A percentile compares a stretch with the other conserved stretches of the same genome.
These are phyloP conservation scores for Neoaliturus tenellus DNA, from an alignment of 2,888 invertebrate genomes.

Conservation along the genomic window DNA sequence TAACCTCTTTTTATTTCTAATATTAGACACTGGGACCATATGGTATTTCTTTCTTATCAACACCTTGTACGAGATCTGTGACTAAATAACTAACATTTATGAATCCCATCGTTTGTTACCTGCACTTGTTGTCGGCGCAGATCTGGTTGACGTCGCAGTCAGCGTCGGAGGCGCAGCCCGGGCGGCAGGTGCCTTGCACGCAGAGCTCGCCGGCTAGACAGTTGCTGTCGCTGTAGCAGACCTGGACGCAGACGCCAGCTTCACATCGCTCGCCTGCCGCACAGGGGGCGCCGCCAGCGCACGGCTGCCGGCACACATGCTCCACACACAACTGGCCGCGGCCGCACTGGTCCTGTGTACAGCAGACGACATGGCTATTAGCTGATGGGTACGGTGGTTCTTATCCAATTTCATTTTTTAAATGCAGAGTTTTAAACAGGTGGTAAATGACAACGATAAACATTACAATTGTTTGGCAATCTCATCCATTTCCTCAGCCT, in stretches of 20 bases:
- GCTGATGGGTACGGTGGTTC: no score
- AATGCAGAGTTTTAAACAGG: no score
- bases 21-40: no score
- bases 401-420: no score
- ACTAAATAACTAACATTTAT: no score
- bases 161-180: conserved; percentile 87
- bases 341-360: conserved; percentile 80
- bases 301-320: conserved; percentile 86
- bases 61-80: no score
- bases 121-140: conserved; percentile 85
- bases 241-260: conserved; percentile 86
- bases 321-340: conserved; percentile 85
- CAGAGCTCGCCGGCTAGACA: conserved; percentile 94
- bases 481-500: no score
- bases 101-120: no score
- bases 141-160: conserved; percentile 88
- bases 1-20: no score
- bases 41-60: no score
- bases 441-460: no score
- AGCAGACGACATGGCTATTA: neutral
- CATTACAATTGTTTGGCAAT: no score
- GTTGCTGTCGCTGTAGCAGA: conserved; percentile 93
- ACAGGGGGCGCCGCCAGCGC: conserved; percentile 83
- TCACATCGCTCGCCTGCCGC: conserved; percentile 91
- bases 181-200: conserved; percentile 86